phyloP scores from a whole-genome alignment of 1,140 invertebrate genomes.

The Drosophila malerkotliana region DNA sequence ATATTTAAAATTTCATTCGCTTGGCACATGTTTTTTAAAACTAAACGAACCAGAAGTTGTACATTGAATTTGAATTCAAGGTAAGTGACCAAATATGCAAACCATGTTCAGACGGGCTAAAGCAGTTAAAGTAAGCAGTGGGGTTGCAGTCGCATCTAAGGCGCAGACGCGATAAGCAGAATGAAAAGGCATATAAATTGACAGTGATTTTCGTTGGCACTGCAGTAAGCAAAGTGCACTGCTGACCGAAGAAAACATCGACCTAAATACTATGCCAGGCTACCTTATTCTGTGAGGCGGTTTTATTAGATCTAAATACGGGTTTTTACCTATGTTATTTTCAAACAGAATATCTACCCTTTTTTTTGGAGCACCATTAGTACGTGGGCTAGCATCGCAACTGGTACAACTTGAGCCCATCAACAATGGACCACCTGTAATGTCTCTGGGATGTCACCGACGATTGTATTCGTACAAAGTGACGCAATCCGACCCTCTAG shows the following conservation, averaged over 20 bases:
- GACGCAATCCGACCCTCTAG: constrained; percentile 65
- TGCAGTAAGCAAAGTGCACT: constrained; percentile 8
- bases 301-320: background rate
- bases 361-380: constrained; percentile 6
- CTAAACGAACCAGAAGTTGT: too few species aligned
- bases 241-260: background rate
- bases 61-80: too few species aligned
- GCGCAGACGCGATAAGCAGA: background rate
- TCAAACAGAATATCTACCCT: constrained; percentile 18
- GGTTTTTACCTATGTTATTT: background rate
- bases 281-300: constrained; percentile 1
- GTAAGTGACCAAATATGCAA: too few species aligned
- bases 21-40: too few species aligned
- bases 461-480: constrained; percentile 84
- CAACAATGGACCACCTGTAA: constrained; percentile 57
- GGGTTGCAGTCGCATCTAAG: too few species aligned
- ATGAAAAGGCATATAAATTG: constrained; percentile 22
- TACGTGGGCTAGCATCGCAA: constrained; percentile 30
- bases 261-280: constrained; percentile 3
- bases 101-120: too few species aligned
- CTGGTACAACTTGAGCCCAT: constrained; percentile 65
- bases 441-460: constrained; percentile 84
- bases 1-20: too few species aligned
- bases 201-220: background rate
- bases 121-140: too few species aligned